phyloP scores from a whole-genome alignment of 2,113 vertebrate species.

The Australoheros scitulus region DNA sequence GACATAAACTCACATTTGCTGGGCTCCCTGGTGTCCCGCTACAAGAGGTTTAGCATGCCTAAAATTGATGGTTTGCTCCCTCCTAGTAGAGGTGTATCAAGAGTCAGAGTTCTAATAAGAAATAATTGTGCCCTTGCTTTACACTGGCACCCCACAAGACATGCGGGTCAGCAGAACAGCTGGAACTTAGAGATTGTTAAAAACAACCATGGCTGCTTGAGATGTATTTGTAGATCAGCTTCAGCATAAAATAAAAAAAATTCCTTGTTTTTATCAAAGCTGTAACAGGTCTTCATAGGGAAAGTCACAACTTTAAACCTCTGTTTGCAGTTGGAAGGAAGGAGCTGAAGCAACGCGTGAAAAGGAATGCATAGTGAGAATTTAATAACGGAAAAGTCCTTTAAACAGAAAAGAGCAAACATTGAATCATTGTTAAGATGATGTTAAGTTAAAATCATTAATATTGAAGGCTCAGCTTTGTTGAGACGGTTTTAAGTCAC shows the following conservation, averaged over 20 bases:
- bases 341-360: slow-evolving; percentile 19
- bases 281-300: slow-evolving; percentile 2
- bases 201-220: slow-evolving; percentile 43
- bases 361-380: slow-evolving; percentile 45
- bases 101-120: slow-evolving; percentile 66
- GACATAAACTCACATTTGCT: slow-evolving; percentile 50
- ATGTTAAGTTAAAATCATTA: slow-evolving; percentile 72
- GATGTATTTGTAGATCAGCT: slow-evolving; percentile 37
- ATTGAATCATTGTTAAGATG: slow-evolving; percentile 72
- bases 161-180: slow-evolving; percentile 56
- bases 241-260: slow-evolving; percentile 21
- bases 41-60: slow-evolving; percentile 52
- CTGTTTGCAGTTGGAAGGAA: slow-evolving; percentile 29
- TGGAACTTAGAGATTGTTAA: slow-evolving; percentile 44
- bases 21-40: slow-evolving; percentile 51
- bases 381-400: slow-evolving; percentile 55
- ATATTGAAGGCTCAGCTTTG: slow-evolving; percentile 72
- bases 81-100: slow-evolving; percentile 57
- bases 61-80: slow-evolving; percentile 48
- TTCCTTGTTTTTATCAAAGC: slow-evolving; percentile 19
- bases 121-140: slow-evolving; percentile 60
- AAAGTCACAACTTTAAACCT: slow-evolving; percentile 29
- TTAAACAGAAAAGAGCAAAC: slow-evolving; percentile 68
- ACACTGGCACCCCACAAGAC: slow-evolving; percentile 29
- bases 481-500: slow-evolving; percentile 69